A percentile compares a stretch with the other conserved stretches of the same genome.
phyloP scores from a whole-genome alignment of 2,797 vertebrate species.

The Lutjanus argentimaculatus region DNA sequence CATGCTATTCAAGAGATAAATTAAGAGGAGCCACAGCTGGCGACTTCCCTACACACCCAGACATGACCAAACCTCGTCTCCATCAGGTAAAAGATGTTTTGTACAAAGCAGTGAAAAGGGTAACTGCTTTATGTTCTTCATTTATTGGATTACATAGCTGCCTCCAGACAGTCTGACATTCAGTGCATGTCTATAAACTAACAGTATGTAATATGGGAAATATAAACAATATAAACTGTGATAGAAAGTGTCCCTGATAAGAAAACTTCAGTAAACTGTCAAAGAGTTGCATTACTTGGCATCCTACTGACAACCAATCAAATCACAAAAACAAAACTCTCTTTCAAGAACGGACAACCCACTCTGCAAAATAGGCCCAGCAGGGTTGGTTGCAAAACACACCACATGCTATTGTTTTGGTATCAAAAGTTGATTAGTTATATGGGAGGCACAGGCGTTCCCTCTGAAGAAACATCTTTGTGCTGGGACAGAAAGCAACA shows the following conservation, averaged over 20 bases:
- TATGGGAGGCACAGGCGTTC: background rate
- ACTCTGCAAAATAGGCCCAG: background rate
- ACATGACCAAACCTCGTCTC: background rate
- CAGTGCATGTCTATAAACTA: background rate
- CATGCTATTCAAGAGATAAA: background rate
- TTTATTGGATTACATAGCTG: background rate
- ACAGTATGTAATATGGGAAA: background rate
- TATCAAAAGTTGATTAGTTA: background rate
- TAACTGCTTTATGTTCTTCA: background rate
- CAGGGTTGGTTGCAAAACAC: background rate
- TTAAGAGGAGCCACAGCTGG: background rate
- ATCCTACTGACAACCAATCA: background rate
- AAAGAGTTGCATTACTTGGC: background rate
- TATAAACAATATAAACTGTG: background rate
- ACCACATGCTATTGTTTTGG: background rate
- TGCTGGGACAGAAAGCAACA: background rate
- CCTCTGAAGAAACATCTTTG: background rate
- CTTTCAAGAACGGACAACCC: background rate
- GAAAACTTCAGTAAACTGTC: background rate
- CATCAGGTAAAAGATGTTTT: no score
- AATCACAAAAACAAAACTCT: background rate
- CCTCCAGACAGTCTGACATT: slow-evolving; percentile 3
- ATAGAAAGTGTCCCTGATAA: background rate
- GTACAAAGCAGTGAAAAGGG: background rate
- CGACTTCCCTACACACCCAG: background rate